These are phyloP conservation scores for Pipistrellus pygmaeus DNA, from an alignment of 2,797 vertebrate genomes.

Conservation along the genomic window DNA sequence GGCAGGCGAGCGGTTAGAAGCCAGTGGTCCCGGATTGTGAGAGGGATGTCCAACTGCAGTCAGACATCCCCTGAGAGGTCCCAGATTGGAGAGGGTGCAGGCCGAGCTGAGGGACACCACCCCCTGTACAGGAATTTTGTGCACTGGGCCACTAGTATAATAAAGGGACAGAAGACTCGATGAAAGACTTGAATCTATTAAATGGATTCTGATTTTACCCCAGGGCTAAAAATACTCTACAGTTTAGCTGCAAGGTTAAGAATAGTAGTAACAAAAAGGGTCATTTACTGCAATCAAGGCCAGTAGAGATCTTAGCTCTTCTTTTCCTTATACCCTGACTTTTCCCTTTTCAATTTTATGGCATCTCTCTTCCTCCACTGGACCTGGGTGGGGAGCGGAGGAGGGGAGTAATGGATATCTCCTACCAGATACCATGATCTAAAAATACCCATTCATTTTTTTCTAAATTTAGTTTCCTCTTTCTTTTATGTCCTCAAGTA, in stretches of 20 bases:
- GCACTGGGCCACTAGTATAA: no score
- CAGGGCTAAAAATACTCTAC: background rate
- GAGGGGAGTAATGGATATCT: background rate
- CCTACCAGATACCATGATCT: background rate
- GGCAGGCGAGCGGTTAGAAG: no score
- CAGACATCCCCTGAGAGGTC: no score
- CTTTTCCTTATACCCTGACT: background rate
- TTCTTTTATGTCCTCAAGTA: background rate
- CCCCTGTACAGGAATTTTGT: no score
- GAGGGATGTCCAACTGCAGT: no score
- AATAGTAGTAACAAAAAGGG: background rate
- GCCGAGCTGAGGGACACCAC: no score
- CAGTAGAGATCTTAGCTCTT: background rate
- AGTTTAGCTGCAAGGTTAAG: background rate
- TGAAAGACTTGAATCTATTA: background rate
- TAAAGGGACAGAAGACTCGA: background rate
- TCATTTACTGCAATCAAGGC: background rate
- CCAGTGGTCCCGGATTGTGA: no score
- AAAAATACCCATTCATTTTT: background rate
- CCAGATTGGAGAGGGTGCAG: no score
- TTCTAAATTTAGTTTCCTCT: background rate
- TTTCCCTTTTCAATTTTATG: background rate
- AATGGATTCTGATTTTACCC: background rate
- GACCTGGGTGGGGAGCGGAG: no score
- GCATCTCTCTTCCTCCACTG: no score